Conservation (phyloP, 2,797 vertebrate genomes). For the Gambelia wislizenii region DNA sequence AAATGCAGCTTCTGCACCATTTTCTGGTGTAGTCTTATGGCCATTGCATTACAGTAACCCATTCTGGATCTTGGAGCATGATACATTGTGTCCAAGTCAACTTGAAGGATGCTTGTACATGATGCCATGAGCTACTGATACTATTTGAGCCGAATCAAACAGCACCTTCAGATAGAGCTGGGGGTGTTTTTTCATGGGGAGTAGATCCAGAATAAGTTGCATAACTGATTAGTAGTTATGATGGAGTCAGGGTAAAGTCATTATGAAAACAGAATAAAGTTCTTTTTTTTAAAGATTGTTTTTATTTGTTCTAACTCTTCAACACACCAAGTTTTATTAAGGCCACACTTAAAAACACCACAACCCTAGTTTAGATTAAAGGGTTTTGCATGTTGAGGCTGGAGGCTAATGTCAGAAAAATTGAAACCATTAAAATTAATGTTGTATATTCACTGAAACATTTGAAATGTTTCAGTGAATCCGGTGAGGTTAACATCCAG, state of each 20-base stretch:
- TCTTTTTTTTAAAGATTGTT: not conserved
- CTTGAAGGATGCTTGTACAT: not conserved
- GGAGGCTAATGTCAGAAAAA: constrained; percentile 15
- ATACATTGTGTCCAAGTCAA: not conserved
- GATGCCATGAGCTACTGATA: not conserved
- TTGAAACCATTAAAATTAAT: not conserved
- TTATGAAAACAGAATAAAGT: not conserved
- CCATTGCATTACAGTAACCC: not conserved
- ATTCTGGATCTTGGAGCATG: not conserved
- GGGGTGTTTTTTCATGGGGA: not conserved
- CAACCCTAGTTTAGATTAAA: not conserved
- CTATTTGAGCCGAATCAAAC: not conserved
- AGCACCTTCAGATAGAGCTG: not conserved
- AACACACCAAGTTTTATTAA: not conserved
- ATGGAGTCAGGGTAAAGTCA: not conserved
- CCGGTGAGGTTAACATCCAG: not conserved
- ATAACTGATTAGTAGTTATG: not conserved
- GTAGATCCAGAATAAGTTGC: not conserved
- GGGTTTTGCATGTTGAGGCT: not conserved
- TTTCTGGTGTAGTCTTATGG: not conserved
- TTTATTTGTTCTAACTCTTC: not conserved
- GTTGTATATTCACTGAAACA: constrained; percentile 8
- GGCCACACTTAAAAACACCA: not conserved
- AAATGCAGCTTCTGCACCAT: not conserved
- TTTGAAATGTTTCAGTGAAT: constrained; percentile 21